A percentile compares a stretch with the other conserved stretches of the same genome.
Evolutionary conservation across 2,113 vertebrate species (phyloP).

Genomic region (Lepisosteus oculatus): DNA sequence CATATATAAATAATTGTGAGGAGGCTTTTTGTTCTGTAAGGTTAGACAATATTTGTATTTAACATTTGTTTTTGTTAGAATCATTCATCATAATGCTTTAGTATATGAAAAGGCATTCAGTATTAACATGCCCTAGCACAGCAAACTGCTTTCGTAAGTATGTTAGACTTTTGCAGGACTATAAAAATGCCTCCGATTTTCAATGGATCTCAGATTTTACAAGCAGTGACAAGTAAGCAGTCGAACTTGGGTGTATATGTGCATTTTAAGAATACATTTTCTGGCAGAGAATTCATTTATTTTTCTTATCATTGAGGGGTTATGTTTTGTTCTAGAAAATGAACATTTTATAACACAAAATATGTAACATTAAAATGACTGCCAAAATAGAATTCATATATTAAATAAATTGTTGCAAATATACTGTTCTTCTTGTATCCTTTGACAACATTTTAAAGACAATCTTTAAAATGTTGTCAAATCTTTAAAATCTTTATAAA

Average conservation of each 20-base stretch:
- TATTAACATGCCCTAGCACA: conserved; percentile 48
- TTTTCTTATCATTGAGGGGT: too few relatives aligned
- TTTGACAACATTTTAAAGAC: too few relatives aligned
- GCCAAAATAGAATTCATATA: too few relatives aligned
- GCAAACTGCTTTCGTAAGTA: conserved; percentile 56
- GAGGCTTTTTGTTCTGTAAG: conserved; percentile 53
- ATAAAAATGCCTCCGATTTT: conserved; percentile 39
- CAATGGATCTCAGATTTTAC: conserved; percentile 41
- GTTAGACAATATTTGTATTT: conserved; percentile 49
- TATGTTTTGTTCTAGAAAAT: too few relatives aligned
- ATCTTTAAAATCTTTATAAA: too few relatives aligned
- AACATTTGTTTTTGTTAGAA: conserved; percentile 36
- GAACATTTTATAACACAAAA: too few relatives aligned
- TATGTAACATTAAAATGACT: too few relatives aligned
- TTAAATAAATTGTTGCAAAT: too few relatives aligned
- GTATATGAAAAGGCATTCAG: conserved; percentile 50
- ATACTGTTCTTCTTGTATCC: too few relatives aligned
- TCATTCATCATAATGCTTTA: conserved; percentile 46
- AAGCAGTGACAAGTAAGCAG: conserved; percentile 42
- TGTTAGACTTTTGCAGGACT: conserved; percentile 38
- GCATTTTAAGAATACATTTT: background rate
- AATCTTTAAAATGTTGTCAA: too few relatives aligned
- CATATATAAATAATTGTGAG: conserved; percentile 29
- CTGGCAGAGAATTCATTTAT: too few relatives aligned
- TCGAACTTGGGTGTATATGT: conserved; percentile 40